phyloP scores from a whole-genome alignment of 2,888 invertebrate genomes.

The Scaptodrosophila latifasciaeformis region DNA sequence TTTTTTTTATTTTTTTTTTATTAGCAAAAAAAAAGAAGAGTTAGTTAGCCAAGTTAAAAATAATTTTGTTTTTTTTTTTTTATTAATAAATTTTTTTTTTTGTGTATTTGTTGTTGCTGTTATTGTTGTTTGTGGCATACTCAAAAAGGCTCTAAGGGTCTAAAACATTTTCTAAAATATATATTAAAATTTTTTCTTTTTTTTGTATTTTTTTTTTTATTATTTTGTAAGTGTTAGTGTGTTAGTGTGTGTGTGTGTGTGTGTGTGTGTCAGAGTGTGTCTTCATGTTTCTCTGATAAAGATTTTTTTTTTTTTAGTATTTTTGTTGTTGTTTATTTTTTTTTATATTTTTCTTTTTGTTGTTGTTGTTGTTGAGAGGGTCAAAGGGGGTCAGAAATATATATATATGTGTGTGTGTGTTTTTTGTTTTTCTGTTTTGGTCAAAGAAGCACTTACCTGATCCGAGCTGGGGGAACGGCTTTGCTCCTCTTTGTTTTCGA shows the following conservation, averaged over 20 bases:
- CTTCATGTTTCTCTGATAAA: too few relatives aligned
- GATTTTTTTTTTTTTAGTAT: slow-evolving; percentile 16
- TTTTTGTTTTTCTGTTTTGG: too few relatives aligned
- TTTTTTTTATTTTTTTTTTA: slow-evolving; percentile 4
- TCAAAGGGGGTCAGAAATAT: too few relatives aligned
- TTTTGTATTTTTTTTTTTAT: too few relatives aligned
- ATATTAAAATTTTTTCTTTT: too few relatives aligned
- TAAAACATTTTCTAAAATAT: too few relatives aligned
- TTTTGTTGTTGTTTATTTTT: slow-evolving; percentile 18
- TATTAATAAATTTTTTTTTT: slow-evolving; percentile 24
- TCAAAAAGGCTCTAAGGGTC: too few relatives aligned
- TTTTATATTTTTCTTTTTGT: background rate
- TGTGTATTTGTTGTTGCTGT: slow-evolving; percentile 3
- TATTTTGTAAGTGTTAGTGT: too few relatives aligned
- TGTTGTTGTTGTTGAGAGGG: too few relatives aligned
- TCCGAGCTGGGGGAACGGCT: slow-evolving; percentile 91
- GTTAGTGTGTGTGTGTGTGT: too few relatives aligned
- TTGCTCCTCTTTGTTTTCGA: slow-evolving; percentile 77
- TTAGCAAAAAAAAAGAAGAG: slow-evolving; percentile 11
- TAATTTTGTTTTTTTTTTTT: slow-evolving; percentile 5
- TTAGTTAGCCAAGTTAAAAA: slow-evolving; percentile 27
- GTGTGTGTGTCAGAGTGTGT: background rate
- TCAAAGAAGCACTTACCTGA: slow-evolving; percentile 83
- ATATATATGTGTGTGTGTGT: slow-evolving; percentile 11
- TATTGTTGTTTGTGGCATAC: background rate